These are phyloP conservation scores for Myocastor coypus DNA, from an alignment of 2,113 vertebrate genomes.

Conservation along the genomic window DNA sequence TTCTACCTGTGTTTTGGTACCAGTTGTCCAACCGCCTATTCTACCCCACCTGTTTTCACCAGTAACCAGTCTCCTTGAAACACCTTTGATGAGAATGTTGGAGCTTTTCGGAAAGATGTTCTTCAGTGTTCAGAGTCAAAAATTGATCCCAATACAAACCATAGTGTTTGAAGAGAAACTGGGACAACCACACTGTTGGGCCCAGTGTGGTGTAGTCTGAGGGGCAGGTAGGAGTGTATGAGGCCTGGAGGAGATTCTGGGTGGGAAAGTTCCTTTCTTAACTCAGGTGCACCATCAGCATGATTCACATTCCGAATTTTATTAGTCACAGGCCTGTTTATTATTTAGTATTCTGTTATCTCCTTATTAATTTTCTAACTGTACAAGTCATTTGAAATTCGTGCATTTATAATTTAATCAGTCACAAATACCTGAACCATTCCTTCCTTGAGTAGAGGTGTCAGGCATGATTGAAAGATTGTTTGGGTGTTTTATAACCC, in stretches of 20 bases:
- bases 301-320: slow-evolving; percentile 49
- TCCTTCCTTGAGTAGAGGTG: background rate
- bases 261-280: background rate
- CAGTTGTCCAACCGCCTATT: too few relatives aligned
- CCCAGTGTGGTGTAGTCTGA: background rate
- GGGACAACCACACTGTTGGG: slow-evolving; percentile 8
- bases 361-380: background rate
- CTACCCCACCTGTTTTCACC: too few relatives aligned
- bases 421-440: background rate
- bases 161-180: slow-evolving; percentile 44
- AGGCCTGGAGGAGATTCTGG: background rate
- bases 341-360: slow-evolving; percentile 33
- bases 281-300: background rate
- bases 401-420: background rate
- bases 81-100: background rate
- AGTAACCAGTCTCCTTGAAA: background rate
- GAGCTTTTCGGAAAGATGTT: slow-evolving; percentile 32
- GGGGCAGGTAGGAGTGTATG: slow-evolving; percentile 1
- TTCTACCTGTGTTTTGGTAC: background rate
- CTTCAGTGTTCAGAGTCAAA: slow-evolving; percentile 12
- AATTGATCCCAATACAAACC: slow-evolving; percentile 5
- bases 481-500: background rate
- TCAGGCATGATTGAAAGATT: background rate
- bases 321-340: background rate
- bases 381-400: slow-evolving; percentile 7